Conservation (phyloP, 2,888 invertebrate species). For the Ypsolopha scabrella region DNA sequence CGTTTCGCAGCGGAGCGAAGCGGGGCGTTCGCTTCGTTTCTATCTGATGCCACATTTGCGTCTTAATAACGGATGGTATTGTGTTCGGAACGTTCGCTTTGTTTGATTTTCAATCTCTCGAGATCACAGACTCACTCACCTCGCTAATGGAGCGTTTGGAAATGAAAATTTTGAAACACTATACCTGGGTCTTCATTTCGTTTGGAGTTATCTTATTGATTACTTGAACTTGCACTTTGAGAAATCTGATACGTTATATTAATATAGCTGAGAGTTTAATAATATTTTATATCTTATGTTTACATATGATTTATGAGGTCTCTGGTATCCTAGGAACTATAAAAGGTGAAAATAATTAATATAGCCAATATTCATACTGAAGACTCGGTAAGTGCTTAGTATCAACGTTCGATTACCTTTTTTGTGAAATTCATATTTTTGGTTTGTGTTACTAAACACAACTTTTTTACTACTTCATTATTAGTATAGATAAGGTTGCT, state of each 20-base stretch:
- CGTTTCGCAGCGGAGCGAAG: conserved; percentile 21
- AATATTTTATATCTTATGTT: no score
- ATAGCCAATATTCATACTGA: no score
- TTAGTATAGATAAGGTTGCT: no score
- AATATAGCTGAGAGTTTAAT: no score
- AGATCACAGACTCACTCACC: conserved; percentile 46
- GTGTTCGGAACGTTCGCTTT: conserved; percentile 49
- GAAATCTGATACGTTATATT: not conserved
- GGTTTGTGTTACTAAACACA: no score
- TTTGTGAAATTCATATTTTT: no score
- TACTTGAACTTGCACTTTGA: conserved; percentile 12
- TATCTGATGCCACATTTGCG: conserved; percentile 60
- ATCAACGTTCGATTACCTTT: no score
- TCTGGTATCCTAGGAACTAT: no score
- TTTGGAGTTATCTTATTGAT: conserved; percentile 22
- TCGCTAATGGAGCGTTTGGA: conserved; percentile 42
- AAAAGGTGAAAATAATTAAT: no score
- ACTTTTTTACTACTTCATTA: no score
- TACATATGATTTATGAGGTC: no score
- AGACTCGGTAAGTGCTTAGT: no score
- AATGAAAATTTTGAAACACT: conserved; percentile 44
- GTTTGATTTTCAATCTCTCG: conserved; percentile 60
- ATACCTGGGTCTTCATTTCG: conserved; percentile 12
- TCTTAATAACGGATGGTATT: conserved; percentile 62
- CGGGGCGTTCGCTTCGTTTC: conserved; percentile 45